Evolutionary conservation across 2,888 invertebrate genomes (phyloP), one percentile per base, ranked within the genome.

Genomic region (Eustalomyia histrio): DNA sequence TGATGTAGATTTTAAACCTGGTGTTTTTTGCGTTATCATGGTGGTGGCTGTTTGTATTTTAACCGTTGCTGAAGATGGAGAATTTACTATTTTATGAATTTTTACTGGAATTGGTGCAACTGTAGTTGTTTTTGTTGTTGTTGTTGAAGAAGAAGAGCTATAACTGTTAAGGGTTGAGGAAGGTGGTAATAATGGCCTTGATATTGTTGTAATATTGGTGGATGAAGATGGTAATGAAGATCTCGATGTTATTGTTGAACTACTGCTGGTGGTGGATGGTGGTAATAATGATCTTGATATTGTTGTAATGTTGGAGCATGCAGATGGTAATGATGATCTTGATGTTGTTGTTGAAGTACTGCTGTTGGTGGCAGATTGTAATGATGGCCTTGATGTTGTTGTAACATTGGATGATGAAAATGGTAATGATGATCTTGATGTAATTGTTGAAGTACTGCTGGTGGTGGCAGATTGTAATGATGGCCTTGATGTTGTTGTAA

Each of bases 51-150:
- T 17, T 21, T 14, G 12, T 14, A 55, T 24, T 18, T 39, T 63
- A 47, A 29, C 29, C 29, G 29, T 7, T 29, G 29, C 3, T 29
- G 29, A 29, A 29, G 29, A 29, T 3, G 24, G 24, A 29, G 29
- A 29, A 29, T 29, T 29, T 29, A 29, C 3, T 6, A 29, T 29
- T 29, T 29, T 29, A 29, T 29, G 29, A 3, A 29, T 3, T 24
- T 29, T 79, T 71, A 24, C 53, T 43, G 68, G 6, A 0, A 9
- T 14, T 4, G 58, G 14, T 58, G 67, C 18, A 24, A 47, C 39
- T 14, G 68, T 16, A 12, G 69, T n/a, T 60, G 73, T n/a, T 9
- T 17, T 8, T 18, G 60, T 55, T 14, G 60, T 50, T 16, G 1
- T 24, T 24, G 5, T n/a, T n/a, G n/a, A n/a, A n/a, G 21, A 29